phyloP scores from a whole-genome alignment of 2,888 invertebrate genomes.

The Stramonita haemastoma region DNA sequence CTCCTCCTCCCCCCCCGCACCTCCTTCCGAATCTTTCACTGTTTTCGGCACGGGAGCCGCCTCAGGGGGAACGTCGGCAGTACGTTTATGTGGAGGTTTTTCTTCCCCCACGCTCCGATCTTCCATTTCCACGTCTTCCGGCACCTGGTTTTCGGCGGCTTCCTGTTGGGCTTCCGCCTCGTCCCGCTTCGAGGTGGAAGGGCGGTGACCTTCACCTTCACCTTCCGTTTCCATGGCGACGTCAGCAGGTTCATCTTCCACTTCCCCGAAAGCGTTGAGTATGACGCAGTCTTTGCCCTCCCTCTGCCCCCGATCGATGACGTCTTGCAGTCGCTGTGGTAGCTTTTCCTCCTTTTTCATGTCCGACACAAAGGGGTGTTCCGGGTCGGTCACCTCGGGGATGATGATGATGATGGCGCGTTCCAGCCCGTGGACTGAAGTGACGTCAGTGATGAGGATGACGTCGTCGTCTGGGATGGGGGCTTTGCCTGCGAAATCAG shows the following conservation, averaged over 20 bases:
- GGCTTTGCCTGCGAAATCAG: background rate
- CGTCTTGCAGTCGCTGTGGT: background rate
- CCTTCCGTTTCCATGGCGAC: background rate
- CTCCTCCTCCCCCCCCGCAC: too few species aligned
- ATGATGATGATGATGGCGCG: slow-evolving; percentile 26
- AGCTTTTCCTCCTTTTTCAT: background rate
- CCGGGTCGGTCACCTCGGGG: background rate
- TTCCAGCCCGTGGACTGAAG: slow-evolving; percentile 24
- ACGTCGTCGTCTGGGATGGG: slow-evolving; percentile 2
- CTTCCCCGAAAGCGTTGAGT: background rate
- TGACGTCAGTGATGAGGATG: slow-evolving; percentile 25
- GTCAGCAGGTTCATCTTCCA: background rate
- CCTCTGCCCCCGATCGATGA: background rate
- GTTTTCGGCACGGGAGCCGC: background rate
- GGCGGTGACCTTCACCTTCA: too few species aligned
- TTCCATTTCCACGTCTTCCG: too few species aligned
- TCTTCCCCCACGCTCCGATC: background rate
- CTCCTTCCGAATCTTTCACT: background rate
- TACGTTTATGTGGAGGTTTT: background rate
- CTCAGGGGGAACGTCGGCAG: background rate
- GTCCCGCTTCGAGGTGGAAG: too few species aligned
- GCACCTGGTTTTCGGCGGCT: too few species aligned
- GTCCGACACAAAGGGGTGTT: background rate
- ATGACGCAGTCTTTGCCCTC: background rate
- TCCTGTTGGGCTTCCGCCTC: too few species aligned